Evolutionary conservation across 2,797 vertebrate species (phyloP).

Genomic region (Cyprinodon diabolis): DNA sequence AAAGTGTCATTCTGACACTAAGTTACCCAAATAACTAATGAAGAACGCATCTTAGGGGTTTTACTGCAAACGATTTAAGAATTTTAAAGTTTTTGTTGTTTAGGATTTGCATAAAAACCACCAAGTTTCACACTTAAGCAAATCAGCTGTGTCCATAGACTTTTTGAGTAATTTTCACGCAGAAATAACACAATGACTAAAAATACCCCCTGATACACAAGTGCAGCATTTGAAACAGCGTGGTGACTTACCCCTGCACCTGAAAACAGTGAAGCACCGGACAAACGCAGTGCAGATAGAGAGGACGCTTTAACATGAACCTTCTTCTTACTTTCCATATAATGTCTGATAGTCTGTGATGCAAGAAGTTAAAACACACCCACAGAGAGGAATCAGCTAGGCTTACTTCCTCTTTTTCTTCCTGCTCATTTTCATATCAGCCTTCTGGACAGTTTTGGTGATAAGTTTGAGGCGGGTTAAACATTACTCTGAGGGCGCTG

Average conservation of each 20-base stretch:
- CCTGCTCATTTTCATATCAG: slow-evolving; percentile 85
- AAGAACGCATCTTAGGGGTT: neutral
- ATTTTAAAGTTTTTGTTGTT: neutral
- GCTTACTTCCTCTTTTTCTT: slow-evolving; percentile 85
- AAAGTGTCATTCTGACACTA: neutral
- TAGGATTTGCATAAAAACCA: neutral
- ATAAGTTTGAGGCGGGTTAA: slow-evolving; percentile 53
- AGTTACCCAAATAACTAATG: neutral
- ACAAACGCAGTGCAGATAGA: slow-evolving; percentile 34
- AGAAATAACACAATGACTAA: neutral
- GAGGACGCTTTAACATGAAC: slow-evolving; percentile 34
- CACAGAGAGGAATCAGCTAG: slow-evolving; percentile 75
- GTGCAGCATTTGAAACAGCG: slow-evolving; percentile 1
- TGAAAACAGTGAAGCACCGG: slow-evolving; percentile 37
- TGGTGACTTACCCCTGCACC: slow-evolving; percentile 59
- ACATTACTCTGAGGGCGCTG: slow-evolving; percentile 36
- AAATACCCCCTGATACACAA: neutral
- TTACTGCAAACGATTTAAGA: neutral
- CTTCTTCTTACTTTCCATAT: slow-evolving; percentile 60
- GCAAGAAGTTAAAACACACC: slow-evolving; percentile 78
- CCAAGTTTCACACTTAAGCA: neutral
- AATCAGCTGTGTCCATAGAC: neutral
- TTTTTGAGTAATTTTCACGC: neutral
- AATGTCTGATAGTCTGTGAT: slow-evolving; percentile 66
- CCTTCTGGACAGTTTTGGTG: slow-evolving; percentile 63